Evolutionary conservation across 2,888 invertebrate genomes (phyloP).

Genomic region (Morpho helenor): DNA sequence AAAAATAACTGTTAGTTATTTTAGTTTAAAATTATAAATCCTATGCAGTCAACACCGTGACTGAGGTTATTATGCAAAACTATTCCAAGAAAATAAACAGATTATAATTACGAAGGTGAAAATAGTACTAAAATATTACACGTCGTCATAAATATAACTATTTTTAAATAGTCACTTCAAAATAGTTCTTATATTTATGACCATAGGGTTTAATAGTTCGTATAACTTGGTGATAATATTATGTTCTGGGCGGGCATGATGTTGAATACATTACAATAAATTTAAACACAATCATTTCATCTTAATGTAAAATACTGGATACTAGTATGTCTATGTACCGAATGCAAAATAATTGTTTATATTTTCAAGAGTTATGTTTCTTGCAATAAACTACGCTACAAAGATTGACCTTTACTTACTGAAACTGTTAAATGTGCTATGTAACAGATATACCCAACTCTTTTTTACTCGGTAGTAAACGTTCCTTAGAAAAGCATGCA

Average conservation of each 20-base stretch:
- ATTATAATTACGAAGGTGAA: conserved; percentile 7
- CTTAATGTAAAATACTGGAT: conserved; percentile 13
- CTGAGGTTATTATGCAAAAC: conserved; percentile 1
- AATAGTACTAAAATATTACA: conserved; percentile 9
- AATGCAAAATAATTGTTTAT: not conserved
- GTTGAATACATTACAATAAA: conserved; percentile 30
- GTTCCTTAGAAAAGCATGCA: too few relatives aligned
- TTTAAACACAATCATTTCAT: conserved; percentile 22
- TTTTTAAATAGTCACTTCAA: not conserved
- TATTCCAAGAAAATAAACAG: conserved; percentile 7
- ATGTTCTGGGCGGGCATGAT: conserved; percentile 20
- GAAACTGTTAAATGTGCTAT: too few relatives aligned
- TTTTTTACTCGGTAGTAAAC: too few relatives aligned
- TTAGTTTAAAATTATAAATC: not conserved
- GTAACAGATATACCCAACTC: too few relatives aligned
- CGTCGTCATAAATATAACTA: not conserved
- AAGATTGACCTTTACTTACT: too few relatives aligned
- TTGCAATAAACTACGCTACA: not conserved
- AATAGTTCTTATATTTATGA: conserved; percentile 1
- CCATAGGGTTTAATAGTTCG: conserved; percentile 7
- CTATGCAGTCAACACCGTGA: not conserved
- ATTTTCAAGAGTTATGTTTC: not conserved
- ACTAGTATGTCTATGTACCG: conserved; percentile 2
- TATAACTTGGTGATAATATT: conserved; percentile 2
- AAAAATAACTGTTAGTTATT: too few relatives aligned